These are phyloP conservation scores for Folsomia candida DNA, from an alignment of 2,888 invertebrate genomes.

Conservation along the genomic window DNA sequence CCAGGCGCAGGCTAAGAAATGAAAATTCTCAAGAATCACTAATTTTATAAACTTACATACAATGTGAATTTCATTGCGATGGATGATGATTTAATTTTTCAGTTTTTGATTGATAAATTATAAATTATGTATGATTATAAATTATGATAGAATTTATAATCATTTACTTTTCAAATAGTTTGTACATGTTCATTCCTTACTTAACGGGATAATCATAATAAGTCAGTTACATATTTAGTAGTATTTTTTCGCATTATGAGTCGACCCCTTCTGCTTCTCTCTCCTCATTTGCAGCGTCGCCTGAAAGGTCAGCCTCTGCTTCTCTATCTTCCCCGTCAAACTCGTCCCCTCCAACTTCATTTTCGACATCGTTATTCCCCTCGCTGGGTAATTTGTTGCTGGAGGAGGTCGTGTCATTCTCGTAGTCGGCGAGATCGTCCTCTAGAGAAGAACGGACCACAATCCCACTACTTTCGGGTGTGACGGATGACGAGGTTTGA, in stretches of 20 bases:
- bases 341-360: neutral
- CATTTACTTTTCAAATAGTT: too few species aligned
- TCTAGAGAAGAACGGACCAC: constrained; percentile 10
- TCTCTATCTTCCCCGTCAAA: constrained; percentile 18
- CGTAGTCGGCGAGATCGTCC: constrained; percentile 11
- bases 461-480: constrained; percentile 18
- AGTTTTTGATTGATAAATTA: too few species aligned
- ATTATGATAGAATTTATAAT: too few species aligned
- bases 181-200: too few species aligned
- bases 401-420: constrained; percentile 19
- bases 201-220: too few species aligned
- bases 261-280: constrained; percentile 17
- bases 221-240: too few species aligned
- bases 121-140: too few species aligned
- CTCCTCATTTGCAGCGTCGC: constrained; percentile 8
- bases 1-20: too few species aligned
- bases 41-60: too few species aligned
- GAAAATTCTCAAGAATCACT: too few species aligned
- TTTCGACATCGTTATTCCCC: neutral
- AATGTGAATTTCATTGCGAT: too few species aligned
- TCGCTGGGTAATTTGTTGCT: constrained; percentile 9
- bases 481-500: neutral
- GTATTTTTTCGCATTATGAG: constrained; percentile 9
- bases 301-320: constrained; percentile 20
- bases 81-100: too few species aligned